Conservation (phyloP, 2,113 vertebrate genomes). For the Thamnophis sirtalis region DNA sequence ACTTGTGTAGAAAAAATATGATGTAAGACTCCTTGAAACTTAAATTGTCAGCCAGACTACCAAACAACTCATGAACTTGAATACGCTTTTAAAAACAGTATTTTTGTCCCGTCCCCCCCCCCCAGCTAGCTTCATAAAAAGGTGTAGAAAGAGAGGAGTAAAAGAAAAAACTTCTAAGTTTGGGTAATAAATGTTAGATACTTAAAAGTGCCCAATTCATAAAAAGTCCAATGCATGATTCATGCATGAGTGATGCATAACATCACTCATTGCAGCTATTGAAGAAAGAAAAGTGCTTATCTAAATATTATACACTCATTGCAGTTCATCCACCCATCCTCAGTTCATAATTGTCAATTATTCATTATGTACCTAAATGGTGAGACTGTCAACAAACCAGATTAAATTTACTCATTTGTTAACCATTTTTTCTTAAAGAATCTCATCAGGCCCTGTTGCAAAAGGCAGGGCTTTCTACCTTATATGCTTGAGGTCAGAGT, state of each 20-base stretch:
- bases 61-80: background rate
- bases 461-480: background rate
- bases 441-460: background rate
- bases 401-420: conserved; percentile 24
- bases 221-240: conserved; percentile 1
- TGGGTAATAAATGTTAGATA: conserved; percentile 14
- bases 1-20: background rate
- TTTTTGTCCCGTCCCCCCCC: background rate
- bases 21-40: background rate
- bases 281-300: conserved; percentile 13
- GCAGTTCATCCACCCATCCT: background rate
- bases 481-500: background rate
- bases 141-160: background rate
- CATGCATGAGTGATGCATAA: too few species aligned
- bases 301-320: background rate
- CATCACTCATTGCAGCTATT: background rate
- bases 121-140: background rate
- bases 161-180: background rate
- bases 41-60: conserved; percentile 2
- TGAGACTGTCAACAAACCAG: conserved; percentile 25
- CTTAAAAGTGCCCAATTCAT: conserved; percentile 1
- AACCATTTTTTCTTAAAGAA: conserved; percentile 22
- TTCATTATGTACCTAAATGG: conserved; percentile 5
- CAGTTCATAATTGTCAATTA: conserved; percentile 23
- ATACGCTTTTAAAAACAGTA: background rate